A percentile compares a stretch with the other conserved stretches of the same genome.
These are phyloP conservation scores for Xylocampa areola DNA, from an alignment of 2,888 invertebrate species.

Conservation along the genomic window DNA sequence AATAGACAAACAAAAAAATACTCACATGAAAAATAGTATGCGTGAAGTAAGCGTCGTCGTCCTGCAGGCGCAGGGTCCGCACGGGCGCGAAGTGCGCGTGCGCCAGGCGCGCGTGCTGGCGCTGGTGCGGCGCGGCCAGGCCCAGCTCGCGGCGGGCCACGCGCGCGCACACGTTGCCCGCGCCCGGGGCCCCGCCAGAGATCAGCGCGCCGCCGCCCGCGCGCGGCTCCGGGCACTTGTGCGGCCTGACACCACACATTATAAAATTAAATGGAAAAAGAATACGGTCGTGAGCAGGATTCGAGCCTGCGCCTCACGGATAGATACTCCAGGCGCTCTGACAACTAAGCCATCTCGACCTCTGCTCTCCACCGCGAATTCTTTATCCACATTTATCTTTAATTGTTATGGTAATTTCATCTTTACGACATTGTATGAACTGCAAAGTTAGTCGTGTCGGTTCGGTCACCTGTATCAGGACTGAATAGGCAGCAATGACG, in stretches of 20 bases:
- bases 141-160: constrained; percentile 93
- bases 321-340: no score
- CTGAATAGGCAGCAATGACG: no score
- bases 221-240: constrained; percentile 96
- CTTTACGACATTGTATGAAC: no score
- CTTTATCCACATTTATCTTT: no score
- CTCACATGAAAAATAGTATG: constrained; percentile 93
- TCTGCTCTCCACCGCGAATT: no score
- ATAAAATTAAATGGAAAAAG: background rate
- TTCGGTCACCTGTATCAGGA: no score
- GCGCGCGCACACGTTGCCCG: constrained; percentile 96
- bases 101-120: constrained; percentile 73
- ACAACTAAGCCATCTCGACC: no score
- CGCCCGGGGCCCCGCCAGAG: constrained; percentile 88
- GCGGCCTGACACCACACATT: constrained; percentile 91
- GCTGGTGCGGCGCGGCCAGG: constrained; percentile 72
- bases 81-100: constrained; percentile 86
- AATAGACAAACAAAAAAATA: constrained; percentile 30
- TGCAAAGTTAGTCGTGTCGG: no score
- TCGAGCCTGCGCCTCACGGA: no score
- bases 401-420: no score
- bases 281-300: no score
- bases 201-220: constrained; percentile 42
- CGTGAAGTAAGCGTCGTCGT: constrained; percentile 91
- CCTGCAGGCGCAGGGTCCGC: constrained; percentile 84